A percentile compares a stretch with the other conserved stretches of the same genome.
phyloP scores from a whole-genome alignment of 2,797 vertebrate species.

The Coracias cyanogaster region DNA sequence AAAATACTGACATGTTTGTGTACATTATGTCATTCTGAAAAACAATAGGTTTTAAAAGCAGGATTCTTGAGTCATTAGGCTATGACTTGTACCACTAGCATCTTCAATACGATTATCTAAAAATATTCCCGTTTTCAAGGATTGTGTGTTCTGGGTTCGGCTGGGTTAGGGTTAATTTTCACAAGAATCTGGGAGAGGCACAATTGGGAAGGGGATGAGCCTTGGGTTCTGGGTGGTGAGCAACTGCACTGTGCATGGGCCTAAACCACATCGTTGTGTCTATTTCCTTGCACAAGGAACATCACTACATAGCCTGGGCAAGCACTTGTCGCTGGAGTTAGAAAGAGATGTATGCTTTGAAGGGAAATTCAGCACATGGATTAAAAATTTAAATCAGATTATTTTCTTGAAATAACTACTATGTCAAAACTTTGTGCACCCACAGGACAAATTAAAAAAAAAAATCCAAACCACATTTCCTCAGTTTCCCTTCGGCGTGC shows the following conservation, averaged over 20 bases:
- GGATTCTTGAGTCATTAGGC: background rate
- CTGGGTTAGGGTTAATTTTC: background rate
- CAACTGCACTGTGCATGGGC: background rate
- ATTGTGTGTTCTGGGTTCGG: background rate
- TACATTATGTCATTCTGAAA: background rate
- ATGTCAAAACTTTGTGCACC: background rate
- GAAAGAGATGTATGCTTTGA: background rate
- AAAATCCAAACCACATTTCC: background rate
- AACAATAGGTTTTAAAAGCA: background rate
- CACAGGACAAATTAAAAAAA: background rate
- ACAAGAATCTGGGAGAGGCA: background rate
- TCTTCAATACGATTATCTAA: background rate
- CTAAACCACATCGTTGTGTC: too few relatives aligned
- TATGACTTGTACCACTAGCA: background rate
- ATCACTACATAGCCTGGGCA: background rate
- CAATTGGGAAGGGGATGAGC: background rate
- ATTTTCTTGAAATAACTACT: background rate
- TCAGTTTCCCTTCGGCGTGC: background rate
- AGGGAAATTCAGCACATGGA: background rate
- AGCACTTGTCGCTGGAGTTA: background rate
- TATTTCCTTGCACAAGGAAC: background rate
- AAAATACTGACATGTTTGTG: background rate
- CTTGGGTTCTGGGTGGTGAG: background rate
- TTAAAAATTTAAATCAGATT: background rate
- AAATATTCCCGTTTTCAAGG: background rate